Conservation (phyloP, 2,797 vertebrate species). For the Balearica regulorum region DNA sequence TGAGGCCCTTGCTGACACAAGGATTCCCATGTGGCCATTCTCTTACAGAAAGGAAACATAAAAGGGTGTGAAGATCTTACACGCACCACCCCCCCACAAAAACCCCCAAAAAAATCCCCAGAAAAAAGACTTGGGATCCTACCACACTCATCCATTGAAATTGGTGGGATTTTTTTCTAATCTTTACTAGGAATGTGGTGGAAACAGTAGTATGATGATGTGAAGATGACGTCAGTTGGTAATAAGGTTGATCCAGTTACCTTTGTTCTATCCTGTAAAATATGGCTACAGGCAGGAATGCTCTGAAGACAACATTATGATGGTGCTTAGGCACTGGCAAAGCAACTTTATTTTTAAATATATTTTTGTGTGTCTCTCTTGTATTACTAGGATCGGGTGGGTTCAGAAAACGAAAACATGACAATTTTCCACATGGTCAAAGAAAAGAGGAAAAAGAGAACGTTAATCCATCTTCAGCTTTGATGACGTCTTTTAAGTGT, state of each 20-base stretch:
- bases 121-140: neutral
- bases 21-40: neutral
- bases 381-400: conserved; percentile 74
- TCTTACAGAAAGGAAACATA: neutral
- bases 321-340: neutral
- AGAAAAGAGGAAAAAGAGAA: conserved; percentile 71
- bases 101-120: neutral
- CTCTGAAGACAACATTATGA: neutral
- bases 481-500: conserved; percentile 87
- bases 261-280: neutral
- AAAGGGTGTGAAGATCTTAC: neutral
- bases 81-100: too few relatives aligned
- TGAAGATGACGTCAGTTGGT: neutral
- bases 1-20: neutral
- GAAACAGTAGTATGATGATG: neutral
- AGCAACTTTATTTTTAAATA: neutral
- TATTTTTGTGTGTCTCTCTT: neutral
- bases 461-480: conserved; percentile 74
- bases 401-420: conserved; percentile 80
- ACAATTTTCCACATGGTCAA: conserved; percentile 72
- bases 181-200: neutral
- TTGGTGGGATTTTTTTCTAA: neutral
- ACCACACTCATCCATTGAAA: neutral
- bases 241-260: neutral
- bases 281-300: neutral